Percentiles rank a stretch among this genome's conserved stretches.
Conservation (phyloP, 2,888 invertebrate genomes). For the Hanleya hanleyi region DNA sequence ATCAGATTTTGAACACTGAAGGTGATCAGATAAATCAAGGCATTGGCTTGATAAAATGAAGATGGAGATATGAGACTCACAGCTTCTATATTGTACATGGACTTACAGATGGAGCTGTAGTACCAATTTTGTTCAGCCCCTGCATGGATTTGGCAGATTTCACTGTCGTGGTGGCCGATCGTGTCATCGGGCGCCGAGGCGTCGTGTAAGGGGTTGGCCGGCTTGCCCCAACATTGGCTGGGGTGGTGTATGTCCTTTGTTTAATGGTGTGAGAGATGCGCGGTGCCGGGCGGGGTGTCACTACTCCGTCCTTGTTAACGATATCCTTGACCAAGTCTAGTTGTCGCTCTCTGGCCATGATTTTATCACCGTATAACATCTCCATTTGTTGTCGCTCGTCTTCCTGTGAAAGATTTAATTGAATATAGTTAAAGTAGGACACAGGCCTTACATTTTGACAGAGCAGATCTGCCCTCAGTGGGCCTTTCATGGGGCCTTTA, state of each 20-base stretch:
- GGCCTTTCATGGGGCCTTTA: too few species aligned
- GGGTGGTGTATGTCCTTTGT: conserved; percentile 46
- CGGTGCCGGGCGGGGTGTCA: not conserved
- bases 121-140: conserved; percentile 38
- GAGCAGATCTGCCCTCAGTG: too few species aligned
- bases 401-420: too few species aligned
- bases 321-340: conserved; percentile 66
- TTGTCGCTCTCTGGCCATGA: conserved; percentile 66
- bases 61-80: too few species aligned
- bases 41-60: too few species aligned
- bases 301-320: conserved; percentile 45
- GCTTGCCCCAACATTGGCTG: conserved; percentile 10
- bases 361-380: conserved; percentile 52
- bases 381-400: conserved; percentile 61
- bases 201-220: not conserved
- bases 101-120: not conserved
- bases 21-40: too few species aligned
- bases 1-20: too few species aligned
- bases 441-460: too few species aligned
- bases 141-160: conserved; percentile 45
- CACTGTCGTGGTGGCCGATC: conserved; percentile 28
- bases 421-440: too few species aligned
- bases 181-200: not conserved
- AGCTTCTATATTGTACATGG: too few species aligned
- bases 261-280: conserved; percentile 31